Evolutionary conservation across 2,113 vertebrate species (phyloP), one percentile per base, ranked within the genome.

Genomic region (Pampusana beccarii): DNA sequence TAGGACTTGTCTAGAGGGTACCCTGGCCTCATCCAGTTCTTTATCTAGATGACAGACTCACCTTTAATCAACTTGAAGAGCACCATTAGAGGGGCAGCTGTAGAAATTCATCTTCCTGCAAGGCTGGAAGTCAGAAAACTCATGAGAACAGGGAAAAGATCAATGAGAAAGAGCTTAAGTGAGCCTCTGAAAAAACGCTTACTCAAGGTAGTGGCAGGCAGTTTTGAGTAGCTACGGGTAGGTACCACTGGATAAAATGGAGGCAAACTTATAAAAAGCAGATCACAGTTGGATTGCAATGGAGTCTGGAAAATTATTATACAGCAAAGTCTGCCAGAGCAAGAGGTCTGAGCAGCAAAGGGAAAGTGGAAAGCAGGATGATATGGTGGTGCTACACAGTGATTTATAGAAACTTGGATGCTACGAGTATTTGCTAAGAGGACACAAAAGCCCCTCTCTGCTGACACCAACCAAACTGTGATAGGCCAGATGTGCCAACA

Each of bases 351-450:
- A 92, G 69, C 14, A 61, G 53, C 0, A 65, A 46, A 64, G 23
- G 46, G 65, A 54, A 51, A 38, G 48, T 53, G 40, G 34, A 82
- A 61, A 53, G 6, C 13, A 31, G 15, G 31, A 10, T 34, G 38
- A 3, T 25, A 3, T 42, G 0, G 0, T 20, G 19, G 26, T 44
- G 20, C 9, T 2, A 1, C 67, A 44, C 8, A 56, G 6, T 2
- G 25, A 19, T 42, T 60, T 16, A 6, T 61, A 56, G 29, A 38
- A 78, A 23, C 8, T 13, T 28, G 25, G 24, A 20, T 80, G 74
- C 64, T 44, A 25, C 16, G 26, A 26, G 6, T 26, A 14, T 60
- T 60, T 60, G 24, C n/a, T 57, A 26, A 73, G 21, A 53, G 24
- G 56, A 54, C 18, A 38, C 10, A 16, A 38, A 74, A 57, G 8